Evolutionary conservation across 2,888 invertebrate species (phyloP).

Genomic region (Drosophila suboccidentalis): DNA sequence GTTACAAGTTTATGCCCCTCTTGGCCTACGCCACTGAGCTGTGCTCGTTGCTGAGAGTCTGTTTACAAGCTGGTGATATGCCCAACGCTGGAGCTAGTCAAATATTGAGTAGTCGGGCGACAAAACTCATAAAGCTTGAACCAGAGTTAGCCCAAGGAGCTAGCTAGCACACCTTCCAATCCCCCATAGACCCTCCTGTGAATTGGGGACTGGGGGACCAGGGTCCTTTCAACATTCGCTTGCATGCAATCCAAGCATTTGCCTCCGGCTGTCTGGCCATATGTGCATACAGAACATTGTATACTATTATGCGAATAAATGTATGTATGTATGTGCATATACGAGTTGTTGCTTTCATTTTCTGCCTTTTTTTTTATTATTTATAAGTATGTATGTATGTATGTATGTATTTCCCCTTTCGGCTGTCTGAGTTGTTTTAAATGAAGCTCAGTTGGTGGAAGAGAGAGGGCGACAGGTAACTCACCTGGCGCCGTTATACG

Average conservation of each 20-base stretch:
- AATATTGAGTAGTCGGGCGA: constrained; percentile 58
- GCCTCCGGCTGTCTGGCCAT: constrained; percentile 63
- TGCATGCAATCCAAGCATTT: constrained; percentile 72
- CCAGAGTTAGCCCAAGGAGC: constrained; percentile 38
- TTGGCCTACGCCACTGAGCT: constrained; percentile 18
- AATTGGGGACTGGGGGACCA: constrained; percentile 20
- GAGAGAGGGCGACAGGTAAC: constrained; percentile 9
- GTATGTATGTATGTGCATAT: constrained; percentile 7
- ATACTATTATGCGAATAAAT: constrained; percentile 17
- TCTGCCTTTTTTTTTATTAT: constrained; percentile 16
- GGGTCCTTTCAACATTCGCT: constrained; percentile 61
- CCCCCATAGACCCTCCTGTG: neutral
- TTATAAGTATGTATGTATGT: constrained; percentile 36
- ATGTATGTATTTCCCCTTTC: constrained; percentile 38
- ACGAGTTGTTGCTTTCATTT: constrained; percentile 45
- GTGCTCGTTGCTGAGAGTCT: neutral
- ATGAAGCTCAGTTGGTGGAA: constrained; percentile 32
- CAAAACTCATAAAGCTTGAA: constrained; percentile 54
- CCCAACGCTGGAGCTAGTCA: constrained; percentile 39
- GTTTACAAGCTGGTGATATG: constrained; percentile 35
- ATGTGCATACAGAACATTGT: constrained; percentile 26
- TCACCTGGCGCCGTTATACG: constrained; percentile 39
- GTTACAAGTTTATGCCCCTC: neutral
- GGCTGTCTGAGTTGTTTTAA: constrained; percentile 56
- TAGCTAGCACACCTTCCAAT: constrained; percentile 8